A percentile compares a stretch with the other conserved stretches of the same genome.
phyloP scores from a whole-genome alignment of 2,113 vertebrate species.

The Chloropsis cyanopogon region DNA sequence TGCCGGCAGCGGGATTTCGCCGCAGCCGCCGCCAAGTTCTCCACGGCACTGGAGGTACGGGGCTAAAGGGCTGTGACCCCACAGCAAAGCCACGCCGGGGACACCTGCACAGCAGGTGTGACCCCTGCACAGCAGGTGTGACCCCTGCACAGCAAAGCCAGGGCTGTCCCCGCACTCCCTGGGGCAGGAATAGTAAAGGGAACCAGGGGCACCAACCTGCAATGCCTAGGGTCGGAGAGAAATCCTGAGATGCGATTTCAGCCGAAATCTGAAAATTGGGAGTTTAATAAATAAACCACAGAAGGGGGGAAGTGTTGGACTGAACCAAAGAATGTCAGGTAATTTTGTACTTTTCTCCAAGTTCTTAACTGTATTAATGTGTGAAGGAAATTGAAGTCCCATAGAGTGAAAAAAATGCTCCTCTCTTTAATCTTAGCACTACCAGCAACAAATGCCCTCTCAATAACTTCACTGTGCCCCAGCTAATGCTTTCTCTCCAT shows the following conservation, averaged over 20 bases:
- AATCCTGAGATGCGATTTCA: neutral
- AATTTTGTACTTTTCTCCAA: neutral
- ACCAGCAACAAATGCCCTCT: neutral
- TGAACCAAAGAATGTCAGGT: neutral
- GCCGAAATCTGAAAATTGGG: neutral
- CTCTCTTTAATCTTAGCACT: neutral
- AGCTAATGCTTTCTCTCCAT: neutral
- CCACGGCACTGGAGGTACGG: conserved; percentile 73
- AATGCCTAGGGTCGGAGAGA: neutral
- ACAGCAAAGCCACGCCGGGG: no score
- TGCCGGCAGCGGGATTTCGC: conserved; percentile 69
- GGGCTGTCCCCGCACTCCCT: neutral
- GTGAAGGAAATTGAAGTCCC: neutral
- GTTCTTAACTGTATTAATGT: neutral
- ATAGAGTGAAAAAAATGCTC: neutral
- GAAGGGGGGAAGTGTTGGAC: neutral
- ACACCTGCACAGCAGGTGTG: no score
- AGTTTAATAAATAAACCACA: neutral
- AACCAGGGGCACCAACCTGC: neutral
- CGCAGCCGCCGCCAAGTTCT: conserved; percentile 62
- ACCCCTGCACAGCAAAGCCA: neutral
- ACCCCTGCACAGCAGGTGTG: neutral
- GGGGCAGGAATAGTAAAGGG: neutral
- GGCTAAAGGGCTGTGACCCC: neutral
- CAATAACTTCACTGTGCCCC: neutral